Percentiles rank a stretch among this genome's conserved stretches.
Evolutionary conservation across 2,113 vertebrate genomes (phyloP).

Genomic region (Calyptomena viridis): DNA sequence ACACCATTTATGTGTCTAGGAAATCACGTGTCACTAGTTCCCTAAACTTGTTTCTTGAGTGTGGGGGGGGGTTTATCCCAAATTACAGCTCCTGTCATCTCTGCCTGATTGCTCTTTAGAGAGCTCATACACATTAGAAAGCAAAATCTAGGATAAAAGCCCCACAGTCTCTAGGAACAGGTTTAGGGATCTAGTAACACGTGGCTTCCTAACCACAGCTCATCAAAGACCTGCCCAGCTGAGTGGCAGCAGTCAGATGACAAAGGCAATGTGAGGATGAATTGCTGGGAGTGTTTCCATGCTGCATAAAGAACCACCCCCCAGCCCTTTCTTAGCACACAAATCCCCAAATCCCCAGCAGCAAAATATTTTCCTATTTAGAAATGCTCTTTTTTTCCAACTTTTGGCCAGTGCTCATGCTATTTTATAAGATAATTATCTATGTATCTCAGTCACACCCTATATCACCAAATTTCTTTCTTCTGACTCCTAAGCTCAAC

Average conservation of each 20-base stretch:
- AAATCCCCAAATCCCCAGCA: conserved; percentile 29
- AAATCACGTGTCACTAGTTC: background rate
- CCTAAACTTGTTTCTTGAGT: background rate
- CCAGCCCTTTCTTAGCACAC: background rate
- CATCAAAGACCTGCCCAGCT: background rate
- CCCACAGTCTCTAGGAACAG: background rate
- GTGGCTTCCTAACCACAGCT: background rate
- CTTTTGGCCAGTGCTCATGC: background rate
- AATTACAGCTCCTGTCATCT: background rate
- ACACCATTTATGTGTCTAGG: background rate
- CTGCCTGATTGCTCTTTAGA: too few relatives aligned
- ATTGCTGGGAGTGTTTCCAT: conserved; percentile 29
- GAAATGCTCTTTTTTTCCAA: background rate
- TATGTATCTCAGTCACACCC: background rate
- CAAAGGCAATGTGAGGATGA: background rate
- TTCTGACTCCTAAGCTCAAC: background rate
- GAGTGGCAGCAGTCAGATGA: conserved; percentile 6
- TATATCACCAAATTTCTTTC: background rate
- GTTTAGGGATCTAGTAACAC: background rate
- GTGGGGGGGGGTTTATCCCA: background rate
- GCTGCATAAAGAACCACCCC: background rate
- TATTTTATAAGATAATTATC: conserved; percentile 22
- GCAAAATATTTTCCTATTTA: conserved; percentile 43
- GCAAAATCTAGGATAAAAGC: background rate
- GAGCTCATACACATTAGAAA: too few relatives aligned